A percentile compares a stretch with the other conserved stretches of the same genome.
Evolutionary conservation across 2,113 vertebrate species (phyloP).

Genomic region (Rhabdomys dilectus): DNA sequence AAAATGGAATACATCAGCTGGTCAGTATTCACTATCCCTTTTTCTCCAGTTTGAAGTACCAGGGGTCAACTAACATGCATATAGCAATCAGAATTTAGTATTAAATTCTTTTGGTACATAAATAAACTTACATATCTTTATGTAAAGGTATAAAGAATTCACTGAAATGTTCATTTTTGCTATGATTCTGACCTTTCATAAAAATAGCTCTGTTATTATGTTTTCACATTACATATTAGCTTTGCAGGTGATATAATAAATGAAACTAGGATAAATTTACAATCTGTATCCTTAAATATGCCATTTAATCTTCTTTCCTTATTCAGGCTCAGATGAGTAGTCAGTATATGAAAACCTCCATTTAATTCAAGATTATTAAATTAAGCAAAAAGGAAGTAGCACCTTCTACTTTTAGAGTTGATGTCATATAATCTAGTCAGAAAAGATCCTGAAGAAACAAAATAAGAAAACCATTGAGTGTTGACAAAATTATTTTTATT

Average conservation of each 20-base stretch:
- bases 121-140: slow-evolving; percentile 75
- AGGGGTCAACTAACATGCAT: slow-evolving; percentile 76
- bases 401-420: slow-evolving; percentile 72
- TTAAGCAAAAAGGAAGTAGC: slow-evolving; percentile 61
- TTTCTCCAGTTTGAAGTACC: slow-evolving; percentile 81
- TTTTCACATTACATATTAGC: slow-evolving; percentile 71
- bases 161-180: slow-evolving; percentile 75
- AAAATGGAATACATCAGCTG: slow-evolving; percentile 83
- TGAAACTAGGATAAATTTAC: slow-evolving; percentile 78
- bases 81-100: slow-evolving; percentile 66
- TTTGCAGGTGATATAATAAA: slow-evolving; percentile 74
- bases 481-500: slow-evolving; percentile 67
- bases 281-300: slow-evolving; percentile 66
- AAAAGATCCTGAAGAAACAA: slow-evolving; percentile 75
- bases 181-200: slow-evolving; percentile 77
- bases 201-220: slow-evolving; percentile 74
- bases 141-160: slow-evolving; percentile 73
- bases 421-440: slow-evolving; percentile 43
- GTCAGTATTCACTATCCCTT: slow-evolving; percentile 52
- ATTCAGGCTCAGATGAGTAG: slow-evolving; percentile 66
- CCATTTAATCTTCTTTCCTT: slow-evolving; percentile 79
- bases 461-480: slow-evolving; percentile 72
- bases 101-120: slow-evolving; percentile 74
- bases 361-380: slow-evolving; percentile 71
- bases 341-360: slow-evolving; percentile 48